Percentiles rank a stretch among this genome's conserved stretches.
Evolutionary conservation across 2,113 vertebrate species (phyloP).

Genomic region (Anolis sagrei): DNA sequence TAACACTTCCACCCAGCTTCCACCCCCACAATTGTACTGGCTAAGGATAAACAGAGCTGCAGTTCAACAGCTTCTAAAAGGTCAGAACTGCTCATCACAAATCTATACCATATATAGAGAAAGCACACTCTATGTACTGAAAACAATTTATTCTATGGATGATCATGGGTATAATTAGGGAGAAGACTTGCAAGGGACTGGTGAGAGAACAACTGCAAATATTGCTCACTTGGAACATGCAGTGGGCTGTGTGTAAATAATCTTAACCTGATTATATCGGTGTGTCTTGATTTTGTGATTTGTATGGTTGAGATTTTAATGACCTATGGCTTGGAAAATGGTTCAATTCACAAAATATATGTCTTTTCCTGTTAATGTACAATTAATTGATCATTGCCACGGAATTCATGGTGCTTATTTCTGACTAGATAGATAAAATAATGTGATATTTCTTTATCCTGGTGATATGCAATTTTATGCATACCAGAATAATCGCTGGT

Average conservation of each 20-base stretch:
- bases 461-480: not conserved
- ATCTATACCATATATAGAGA: not conserved
- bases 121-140: too few relatives aligned
- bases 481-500: conserved; percentile 27
- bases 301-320: not conserved
- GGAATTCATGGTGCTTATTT: not conserved
- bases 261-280: not conserved
- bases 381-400: not conserved
- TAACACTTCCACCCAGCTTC: too few relatives aligned
- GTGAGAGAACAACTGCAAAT: not conserved
- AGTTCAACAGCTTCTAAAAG: too few relatives aligned
- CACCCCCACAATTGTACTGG: too few relatives aligned
- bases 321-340: conserved; percentile 12
- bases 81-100: not conserved
- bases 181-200: not conserved
- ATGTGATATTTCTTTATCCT: not conserved
- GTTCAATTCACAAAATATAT: conserved; percentile 10
- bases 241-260: not conserved
- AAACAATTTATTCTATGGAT: not conserved
- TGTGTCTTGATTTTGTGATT: not conserved
- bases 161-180: not conserved
- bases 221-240: not conserved
- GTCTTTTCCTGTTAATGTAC: too few relatives aligned
- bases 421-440: not conserved
- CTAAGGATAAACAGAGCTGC: too few relatives aligned